phyloP scores from a whole-genome alignment of 1,140 invertebrate species.

The Rhopalosiphum maidis region DNA sequence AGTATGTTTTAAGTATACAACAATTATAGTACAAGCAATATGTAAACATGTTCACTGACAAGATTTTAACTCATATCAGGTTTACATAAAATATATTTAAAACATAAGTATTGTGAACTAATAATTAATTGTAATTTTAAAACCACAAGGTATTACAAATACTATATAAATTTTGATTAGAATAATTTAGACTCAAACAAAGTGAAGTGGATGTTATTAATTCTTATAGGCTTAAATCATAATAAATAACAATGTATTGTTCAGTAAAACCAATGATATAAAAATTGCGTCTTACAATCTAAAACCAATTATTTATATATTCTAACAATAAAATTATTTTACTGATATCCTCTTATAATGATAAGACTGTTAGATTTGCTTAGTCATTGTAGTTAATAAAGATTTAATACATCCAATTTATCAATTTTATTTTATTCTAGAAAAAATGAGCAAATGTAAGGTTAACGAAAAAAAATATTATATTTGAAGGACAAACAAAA shows the following conservation, averaged over 20 bases:
- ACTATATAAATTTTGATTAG: neutral
- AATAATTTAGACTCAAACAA: neutral
- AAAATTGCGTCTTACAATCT: conserved; percentile 15
- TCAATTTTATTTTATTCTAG: neutral
- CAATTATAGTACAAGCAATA: neutral
- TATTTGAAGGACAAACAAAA: neutral
- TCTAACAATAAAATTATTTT: conserved; percentile 30
- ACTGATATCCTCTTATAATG: neutral
- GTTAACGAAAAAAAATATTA: neutral
- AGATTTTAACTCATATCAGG: neutral
- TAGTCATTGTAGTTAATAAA: conserved; percentile 32
- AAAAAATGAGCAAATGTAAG: neutral
- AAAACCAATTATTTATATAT: conserved; percentile 7
- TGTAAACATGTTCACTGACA: neutral
- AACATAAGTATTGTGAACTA: neutral
- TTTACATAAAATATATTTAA: neutral
- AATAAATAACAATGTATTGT: neutral
- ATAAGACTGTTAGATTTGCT: neutral
- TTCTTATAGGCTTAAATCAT: neutral
- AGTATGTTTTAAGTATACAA: neutral
- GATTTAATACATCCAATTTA: neutral
- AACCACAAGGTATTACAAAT: neutral
- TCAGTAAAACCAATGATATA: neutral
- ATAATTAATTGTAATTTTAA: neutral
- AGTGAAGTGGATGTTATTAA: neutral